These are phyloP conservation scores for Idaea aversata DNA, from an alignment of 2,888 invertebrate genomes.

Conservation along the genomic window DNA sequence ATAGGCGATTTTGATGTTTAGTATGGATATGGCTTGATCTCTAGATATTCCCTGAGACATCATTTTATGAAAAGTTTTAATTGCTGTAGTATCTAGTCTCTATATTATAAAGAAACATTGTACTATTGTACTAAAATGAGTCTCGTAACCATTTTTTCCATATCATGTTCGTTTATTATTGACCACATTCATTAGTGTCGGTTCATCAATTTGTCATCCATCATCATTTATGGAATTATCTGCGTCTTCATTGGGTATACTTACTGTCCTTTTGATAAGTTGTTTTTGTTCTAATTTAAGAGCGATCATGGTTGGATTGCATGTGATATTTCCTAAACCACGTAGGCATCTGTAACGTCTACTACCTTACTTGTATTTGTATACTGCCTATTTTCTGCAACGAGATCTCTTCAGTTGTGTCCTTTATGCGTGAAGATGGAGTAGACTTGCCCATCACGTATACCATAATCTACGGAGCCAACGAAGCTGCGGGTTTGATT, in stretches of 20 bases:
- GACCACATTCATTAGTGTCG: constrained; percentile 32
- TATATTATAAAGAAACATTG: too few species aligned
- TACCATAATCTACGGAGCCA: too few species aligned
- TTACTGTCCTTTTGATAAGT: background rate
- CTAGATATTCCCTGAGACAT: too few species aligned
- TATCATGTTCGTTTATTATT: constrained; percentile 20
- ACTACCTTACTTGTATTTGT: background rate
- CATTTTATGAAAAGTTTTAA: too few species aligned
- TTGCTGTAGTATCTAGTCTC: too few species aligned
- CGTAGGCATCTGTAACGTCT: background rate
- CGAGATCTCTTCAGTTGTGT: too few species aligned
- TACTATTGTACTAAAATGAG: background rate
- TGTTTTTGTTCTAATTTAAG: background rate
- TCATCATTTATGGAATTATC: constrained; percentile 22
- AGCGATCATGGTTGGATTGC: background rate
- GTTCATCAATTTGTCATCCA: constrained; percentile 35
- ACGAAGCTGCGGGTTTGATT: too few species aligned
- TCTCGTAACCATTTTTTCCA: constrained; percentile 17
- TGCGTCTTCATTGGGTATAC: background rate
- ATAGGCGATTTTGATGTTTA: too few species aligned
- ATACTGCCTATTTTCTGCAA: background rate
- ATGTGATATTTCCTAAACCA: background rate
- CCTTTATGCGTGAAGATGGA: too few species aligned
- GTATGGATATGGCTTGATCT: too few species aligned
- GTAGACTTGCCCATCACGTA: too few species aligned